phyloP scores from a whole-genome alignment of 2,797 vertebrate species.

The Lepus oiostolus region DNA sequence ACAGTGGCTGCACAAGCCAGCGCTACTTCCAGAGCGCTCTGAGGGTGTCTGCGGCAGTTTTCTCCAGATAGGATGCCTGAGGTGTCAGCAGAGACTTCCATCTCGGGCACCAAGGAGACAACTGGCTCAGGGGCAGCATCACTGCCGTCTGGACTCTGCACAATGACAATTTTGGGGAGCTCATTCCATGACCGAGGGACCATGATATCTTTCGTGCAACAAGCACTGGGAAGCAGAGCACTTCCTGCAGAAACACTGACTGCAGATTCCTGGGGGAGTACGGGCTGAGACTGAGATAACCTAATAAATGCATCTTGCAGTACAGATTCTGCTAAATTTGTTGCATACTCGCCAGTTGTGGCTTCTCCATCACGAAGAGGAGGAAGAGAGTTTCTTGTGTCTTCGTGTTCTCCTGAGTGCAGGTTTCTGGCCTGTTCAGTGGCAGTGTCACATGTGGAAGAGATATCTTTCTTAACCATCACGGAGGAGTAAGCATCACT shows the following conservation, averaged over 20 bases:
- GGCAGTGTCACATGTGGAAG: not conserved
- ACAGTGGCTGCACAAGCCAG: conserved; percentile 96
- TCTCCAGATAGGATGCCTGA: conserved; percentile 81
- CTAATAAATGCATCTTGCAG: conserved; percentile 97
- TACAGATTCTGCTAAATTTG: conserved; percentile 96
- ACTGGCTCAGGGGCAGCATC: conserved; percentile 90
- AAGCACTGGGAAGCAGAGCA: conserved; percentile 79
- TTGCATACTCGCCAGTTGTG: conserved; percentile 95
- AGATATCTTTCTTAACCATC: conserved; percentile 76
- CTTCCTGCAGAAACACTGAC: conserved; percentile 89
- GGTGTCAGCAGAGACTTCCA: conserved; percentile 82
- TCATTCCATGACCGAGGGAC: conserved; percentile 92
- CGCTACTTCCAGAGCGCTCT: conserved; percentile 94
- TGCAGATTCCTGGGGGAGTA: conserved; percentile 91
- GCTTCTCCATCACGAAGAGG: conserved; percentile 85
- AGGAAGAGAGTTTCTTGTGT: conserved; percentile 9
- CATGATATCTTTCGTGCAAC: conserved; percentile 83
- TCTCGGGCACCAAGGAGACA: conserved; percentile 84
- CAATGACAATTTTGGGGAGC: conserved; percentile 98
- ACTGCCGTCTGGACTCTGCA: conserved; percentile 96
- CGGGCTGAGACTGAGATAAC: conserved; percentile 94
- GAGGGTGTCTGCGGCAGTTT: conserved; percentile 81
- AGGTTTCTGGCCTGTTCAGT: not conserved
- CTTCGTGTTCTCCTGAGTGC: not conserved
- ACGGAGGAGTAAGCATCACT: conserved; percentile 70